Base-by-base conservation (phyloP, 2,113 vertebrate genomes). In the Pimephales promelas region DNA sequence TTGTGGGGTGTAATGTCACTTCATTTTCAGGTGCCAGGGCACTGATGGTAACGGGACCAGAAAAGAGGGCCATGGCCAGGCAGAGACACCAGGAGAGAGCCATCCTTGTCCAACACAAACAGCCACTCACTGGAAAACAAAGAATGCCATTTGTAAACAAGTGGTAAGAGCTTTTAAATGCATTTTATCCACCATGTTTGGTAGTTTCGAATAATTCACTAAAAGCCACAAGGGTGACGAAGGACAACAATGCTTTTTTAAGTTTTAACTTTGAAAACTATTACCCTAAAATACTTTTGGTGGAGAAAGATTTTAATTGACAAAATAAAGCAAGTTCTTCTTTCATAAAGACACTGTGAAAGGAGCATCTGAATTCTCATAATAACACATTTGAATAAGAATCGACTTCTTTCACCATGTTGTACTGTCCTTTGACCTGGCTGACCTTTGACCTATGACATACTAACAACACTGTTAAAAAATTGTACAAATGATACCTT, bases 21-120 rank as follows among this genome's bases (percentile, higher is more conserved):
- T 95, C 94, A 9, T 95, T 95, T 88, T 93, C 93, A 16, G 94
- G 92, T 22, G 90, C 90, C 74, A 91, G 87, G 52, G 89, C 83
- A 0, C 86, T 83, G 76, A 89, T 84, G 2, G 71, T 89, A 72
- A 80, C 83, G 26, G 91, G 85, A 87, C 88, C 88, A 2, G 74
- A 79, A 11, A 89, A 92, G 4, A 94, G 82, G 0, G 79, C 86
- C 84, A 92, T 24, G 20, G 84, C 86, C 85, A 92, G 85, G 59
- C 83, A 66, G 31, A 89, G 20, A 82, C 87, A 87, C 91, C 92
- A 93, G 81, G 87, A 90, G 62, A 89, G 66, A 18, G 79, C 85
- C 62, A 66, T 49, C 16, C 70, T 86, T 0, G 61, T 68, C 47
- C 61, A 57, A 24, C 52, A 57, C 49, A 66, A 76, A 45, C 3